Evolutionary conservation across 2,113 vertebrate genomes (phyloP).

Genomic region (Sturnus vulgaris): DNA sequence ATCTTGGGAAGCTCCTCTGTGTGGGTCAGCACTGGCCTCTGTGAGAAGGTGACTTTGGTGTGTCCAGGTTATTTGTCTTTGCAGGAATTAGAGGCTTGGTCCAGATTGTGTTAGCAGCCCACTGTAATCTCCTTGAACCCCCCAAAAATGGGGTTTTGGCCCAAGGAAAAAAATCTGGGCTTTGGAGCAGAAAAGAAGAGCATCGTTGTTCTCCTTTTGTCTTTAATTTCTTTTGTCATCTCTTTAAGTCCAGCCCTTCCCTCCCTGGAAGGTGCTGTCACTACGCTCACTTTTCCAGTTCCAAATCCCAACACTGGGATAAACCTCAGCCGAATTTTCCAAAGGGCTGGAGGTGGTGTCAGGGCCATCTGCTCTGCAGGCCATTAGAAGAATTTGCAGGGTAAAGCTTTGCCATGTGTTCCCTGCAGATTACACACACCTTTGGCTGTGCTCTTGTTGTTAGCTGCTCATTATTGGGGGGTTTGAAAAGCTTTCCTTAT

Average conservation of each 20-base stretch:
- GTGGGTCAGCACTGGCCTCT: background rate
- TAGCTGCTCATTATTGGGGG: constrained; percentile 55
- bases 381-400: constrained; percentile 12
- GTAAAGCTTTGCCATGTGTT: constrained; percentile 58
- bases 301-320: background rate
- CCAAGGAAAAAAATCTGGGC: background rate
- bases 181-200: background rate
- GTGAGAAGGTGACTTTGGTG: background rate
- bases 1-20: background rate
- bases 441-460: constrained; percentile 48
- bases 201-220: background rate
- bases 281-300: rapidly evolving
- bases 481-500: constrained; percentile 34
- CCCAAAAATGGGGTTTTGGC: background rate
- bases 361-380: constrained; percentile 39
- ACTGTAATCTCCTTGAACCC: background rate
- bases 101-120: background rate
- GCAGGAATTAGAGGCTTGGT: background rate
- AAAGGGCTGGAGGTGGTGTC: background rate
- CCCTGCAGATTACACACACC: constrained; percentile 35
- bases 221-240: background rate
- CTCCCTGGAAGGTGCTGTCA: background rate
- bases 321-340: background rate
- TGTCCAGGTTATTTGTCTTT: background rate
- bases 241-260: background rate